Percentiles rank a stretch among this genome's conserved stretches.
phyloP scores from a whole-genome alignment of 2,888 invertebrate species.

The Andrena chrysosceles region DNA sequence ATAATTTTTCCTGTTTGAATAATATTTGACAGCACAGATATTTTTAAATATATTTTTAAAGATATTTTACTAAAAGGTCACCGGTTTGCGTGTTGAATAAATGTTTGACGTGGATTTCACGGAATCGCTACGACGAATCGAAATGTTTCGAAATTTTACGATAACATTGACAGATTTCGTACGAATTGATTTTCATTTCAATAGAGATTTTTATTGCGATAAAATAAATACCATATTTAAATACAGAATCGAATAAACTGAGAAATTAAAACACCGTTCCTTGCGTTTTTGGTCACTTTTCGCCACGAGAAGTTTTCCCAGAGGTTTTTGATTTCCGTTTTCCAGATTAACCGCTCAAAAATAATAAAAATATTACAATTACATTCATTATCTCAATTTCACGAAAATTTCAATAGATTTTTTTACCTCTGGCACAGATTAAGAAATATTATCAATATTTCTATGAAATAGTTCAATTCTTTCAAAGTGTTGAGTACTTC shows the following conservation, averaged over 20 bases:
- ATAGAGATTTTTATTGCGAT: not conserved
- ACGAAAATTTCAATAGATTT: too few species aligned
- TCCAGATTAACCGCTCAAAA: not conserved
- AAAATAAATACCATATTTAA: constrained; percentile 5
- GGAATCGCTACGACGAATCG: not conserved
- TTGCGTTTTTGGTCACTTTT: not conserved
- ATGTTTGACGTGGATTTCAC: not conserved
- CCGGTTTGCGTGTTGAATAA: not conserved
- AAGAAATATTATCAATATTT: too few species aligned
- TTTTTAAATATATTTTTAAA: not conserved
- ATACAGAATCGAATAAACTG: not conserved
- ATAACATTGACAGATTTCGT: not conserved
- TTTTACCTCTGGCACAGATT: too few species aligned
- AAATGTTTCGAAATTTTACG: not conserved
- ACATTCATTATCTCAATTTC: too few species aligned
- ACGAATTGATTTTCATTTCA: constrained; percentile 5
- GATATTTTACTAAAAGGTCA: not conserved
- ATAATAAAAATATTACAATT: not conserved
- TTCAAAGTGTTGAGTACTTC: not conserved
- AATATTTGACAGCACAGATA: too few species aligned
- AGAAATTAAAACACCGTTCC: not conserved
- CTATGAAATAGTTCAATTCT: not conserved
- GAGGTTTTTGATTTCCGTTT: not conserved
- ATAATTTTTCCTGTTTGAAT: too few species aligned
- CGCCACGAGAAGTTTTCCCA: too few species aligned